A percentile compares a stretch with the other conserved stretches of the same genome.
Evolutionary conservation across 2,113 vertebrate species (phyloP).

Genomic region (Gallinago jamesoni): DNA sequence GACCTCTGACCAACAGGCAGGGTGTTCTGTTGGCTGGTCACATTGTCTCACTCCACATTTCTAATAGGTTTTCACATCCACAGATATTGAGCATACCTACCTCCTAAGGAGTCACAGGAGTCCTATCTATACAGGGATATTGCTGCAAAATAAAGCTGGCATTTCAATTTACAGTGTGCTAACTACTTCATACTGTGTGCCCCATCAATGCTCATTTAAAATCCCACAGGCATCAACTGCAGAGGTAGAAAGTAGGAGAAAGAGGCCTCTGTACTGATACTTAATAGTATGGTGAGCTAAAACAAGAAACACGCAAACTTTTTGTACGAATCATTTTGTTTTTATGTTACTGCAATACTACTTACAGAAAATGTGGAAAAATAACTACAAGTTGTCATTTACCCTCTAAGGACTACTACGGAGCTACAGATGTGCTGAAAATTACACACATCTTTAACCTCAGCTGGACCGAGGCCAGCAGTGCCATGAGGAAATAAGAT

Average conservation of each 20-base stretch:
- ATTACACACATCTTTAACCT: background rate
- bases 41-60: background rate
- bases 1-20: background rate
- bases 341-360: background rate
- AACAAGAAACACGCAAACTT: background rate
- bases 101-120: background rate
- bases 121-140: background rate
- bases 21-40: background rate
- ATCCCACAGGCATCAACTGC: background rate
- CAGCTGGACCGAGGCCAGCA: background rate
- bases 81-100: background rate
- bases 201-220: background rate
- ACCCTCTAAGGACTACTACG: background rate
- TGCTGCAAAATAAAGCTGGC: background rate
- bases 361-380: background rate
- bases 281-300: background rate
- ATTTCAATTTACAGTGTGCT: background rate
- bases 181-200: background rate
- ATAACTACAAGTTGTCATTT: background rate
- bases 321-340: background rate
- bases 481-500: background rate
- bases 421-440: background rate
- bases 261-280: background rate
- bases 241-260: background rate
- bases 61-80: background rate